Conservation (phyloP, 2,113 vertebrate species). For the Connochaetes taurinus region DNA sequence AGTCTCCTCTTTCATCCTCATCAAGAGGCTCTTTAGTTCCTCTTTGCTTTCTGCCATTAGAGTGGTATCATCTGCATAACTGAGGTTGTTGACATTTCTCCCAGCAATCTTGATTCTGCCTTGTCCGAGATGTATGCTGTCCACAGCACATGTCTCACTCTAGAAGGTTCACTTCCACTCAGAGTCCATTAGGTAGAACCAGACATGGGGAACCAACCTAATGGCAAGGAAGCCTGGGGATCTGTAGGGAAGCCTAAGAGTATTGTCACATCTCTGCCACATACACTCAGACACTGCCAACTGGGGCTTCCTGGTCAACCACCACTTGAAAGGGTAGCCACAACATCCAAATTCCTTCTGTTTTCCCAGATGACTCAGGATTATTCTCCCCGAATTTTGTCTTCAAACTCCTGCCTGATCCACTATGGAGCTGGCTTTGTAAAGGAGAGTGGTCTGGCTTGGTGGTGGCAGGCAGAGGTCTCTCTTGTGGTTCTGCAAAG, state of each 20-base stretch:
- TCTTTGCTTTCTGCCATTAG: background rate
- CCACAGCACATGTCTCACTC: background rate
- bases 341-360: background rate
- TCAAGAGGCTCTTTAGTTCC: background rate
- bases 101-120: background rate
- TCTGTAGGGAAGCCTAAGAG: background rate
- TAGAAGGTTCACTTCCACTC: background rate
- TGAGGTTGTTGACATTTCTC: background rate
- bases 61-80: background rate
- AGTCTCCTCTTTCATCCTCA: background rate
- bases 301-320: background rate
- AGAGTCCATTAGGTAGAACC: background rate
- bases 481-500: background rate
- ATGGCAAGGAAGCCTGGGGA: background rate
- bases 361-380: background rate
- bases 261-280: background rate
- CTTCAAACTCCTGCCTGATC: background rate
- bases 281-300: background rate
- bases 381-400: background rate
- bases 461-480: background rate
- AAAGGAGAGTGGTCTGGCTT: background rate
- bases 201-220: background rate
- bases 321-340: background rate
- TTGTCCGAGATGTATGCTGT: background rate
- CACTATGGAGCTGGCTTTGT: background rate